A percentile compares a stretch with the other conserved stretches of the same genome.
These are phyloP conservation scores for Tenthredo distinguenda DNA, from an alignment of 2,888 invertebrate species.

Conservation along the genomic window DNA sequence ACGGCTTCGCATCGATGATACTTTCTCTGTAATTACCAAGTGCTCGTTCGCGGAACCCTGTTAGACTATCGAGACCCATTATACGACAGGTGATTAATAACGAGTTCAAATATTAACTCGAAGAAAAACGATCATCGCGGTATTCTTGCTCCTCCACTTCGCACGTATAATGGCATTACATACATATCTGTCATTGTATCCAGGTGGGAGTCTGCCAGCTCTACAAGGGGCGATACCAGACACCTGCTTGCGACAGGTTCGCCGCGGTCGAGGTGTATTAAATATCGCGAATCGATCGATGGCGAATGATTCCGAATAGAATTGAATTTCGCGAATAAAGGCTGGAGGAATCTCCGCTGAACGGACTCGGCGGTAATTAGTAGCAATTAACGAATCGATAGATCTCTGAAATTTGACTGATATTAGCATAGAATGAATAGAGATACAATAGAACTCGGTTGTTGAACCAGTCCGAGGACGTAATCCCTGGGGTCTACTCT, in stretches of 20 bases:
- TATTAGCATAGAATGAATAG: neutral
- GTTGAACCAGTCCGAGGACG: constrained; percentile 40
- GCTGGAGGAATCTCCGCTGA: neutral
- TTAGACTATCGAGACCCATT: neutral
- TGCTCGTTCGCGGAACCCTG: neutral
- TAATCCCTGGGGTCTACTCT: constrained; percentile 4
- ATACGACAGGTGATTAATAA: neutral
- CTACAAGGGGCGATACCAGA: constrained; percentile 35
- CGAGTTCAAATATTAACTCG: neutral
- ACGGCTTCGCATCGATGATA: constrained; percentile 44
- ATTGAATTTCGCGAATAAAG: neutral
- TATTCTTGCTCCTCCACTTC: neutral
- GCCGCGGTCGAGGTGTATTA: neutral
- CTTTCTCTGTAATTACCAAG: constrained; percentile 29
- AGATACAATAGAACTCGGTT: constrained; percentile 26
- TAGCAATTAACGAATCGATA: neutral
- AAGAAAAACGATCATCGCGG: neutral
- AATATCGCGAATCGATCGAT: constrained; percentile 27
- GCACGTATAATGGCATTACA: too few relatives aligned
- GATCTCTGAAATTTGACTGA: neutral
- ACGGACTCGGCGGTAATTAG: neutral
- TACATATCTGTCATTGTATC: constrained; percentile 38
- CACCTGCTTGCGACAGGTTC: constrained; percentile 15
- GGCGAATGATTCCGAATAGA: neutral
- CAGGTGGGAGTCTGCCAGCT: constrained; percentile 28